phyloP scores from a whole-genome alignment of 1,140 invertebrate genomes.

The Microvelia longipes region DNA sequence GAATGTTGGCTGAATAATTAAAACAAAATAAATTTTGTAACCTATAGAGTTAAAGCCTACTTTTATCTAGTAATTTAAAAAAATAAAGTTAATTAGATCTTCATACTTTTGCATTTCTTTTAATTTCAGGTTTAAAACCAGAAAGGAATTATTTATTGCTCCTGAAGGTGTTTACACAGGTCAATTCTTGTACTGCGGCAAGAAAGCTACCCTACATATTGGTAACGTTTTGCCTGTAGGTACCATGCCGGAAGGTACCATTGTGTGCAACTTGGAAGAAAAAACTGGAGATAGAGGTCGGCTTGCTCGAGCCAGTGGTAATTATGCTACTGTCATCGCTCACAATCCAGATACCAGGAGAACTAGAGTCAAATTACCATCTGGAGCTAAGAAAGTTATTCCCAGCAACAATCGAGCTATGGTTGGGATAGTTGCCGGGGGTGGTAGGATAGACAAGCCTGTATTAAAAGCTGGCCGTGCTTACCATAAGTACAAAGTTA shows the following conservation, averaged over 20 bases:
- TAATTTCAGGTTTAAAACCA: conserved; percentile 73
- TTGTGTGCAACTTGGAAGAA: conserved; percentile 96
- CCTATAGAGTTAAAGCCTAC: too few species aligned
- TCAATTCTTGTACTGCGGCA: conserved; percentile 97
- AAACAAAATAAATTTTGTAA: too few species aligned
- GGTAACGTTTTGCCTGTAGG: conserved; percentile 98
- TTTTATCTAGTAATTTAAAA: too few species aligned
- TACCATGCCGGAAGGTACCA: conserved; percentile 98
- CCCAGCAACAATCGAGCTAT: conserved; percentile 95
- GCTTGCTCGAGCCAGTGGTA: conserved; percentile 80
- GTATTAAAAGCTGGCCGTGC: conserved; percentile 97
- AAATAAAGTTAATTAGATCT: too few species aligned
- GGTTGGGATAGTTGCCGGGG: conserved; percentile 99
- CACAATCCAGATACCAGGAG: conserved; percentile 94
- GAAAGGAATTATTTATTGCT: conserved; percentile 94
- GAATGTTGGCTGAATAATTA: too few species aligned
- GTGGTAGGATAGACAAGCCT: conserved; percentile 98
- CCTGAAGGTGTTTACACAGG: conserved; percentile 99
- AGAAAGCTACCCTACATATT: conserved; percentile 72
- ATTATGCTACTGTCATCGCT: conserved; percentile 96
- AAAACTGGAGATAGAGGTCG: conserved; percentile 96
- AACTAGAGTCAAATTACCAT: conserved; percentile 91
- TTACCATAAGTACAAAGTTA: conserved; percentile 99
- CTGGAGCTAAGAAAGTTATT: conserved; percentile 95
- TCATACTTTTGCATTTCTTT: too few species aligned